Base-by-base conservation (phyloP, 1,140 invertebrate species). In the Cotesia chilonis region DNA sequence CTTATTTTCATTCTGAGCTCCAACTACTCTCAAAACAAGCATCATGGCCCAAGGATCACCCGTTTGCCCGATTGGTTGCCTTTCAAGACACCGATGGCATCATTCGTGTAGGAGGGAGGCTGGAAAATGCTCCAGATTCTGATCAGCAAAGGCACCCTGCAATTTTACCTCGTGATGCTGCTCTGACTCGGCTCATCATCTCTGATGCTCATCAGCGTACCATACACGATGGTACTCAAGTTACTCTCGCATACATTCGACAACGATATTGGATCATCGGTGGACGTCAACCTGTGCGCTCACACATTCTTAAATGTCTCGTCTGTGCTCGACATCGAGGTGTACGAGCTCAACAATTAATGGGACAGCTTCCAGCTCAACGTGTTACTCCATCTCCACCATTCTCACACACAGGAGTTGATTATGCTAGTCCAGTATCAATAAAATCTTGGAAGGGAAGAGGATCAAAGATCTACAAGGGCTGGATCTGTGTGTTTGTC, bases 221-320 rank as follows among this genome's bases (percentile, higher is more conserved):
- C 52, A 37, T 79, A 4, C 79, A 83, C 71, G 75, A 74, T 2
- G 77, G 81, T 4, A 66, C 76, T n/a, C 69, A 76, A 61, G 37
- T 72, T n/a, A 60, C 54, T 2, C 36, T 57, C 14, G 64, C 68
- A 70, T 28, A 28, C 2, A 28, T 28, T 28, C 20, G 20, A 28
- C 20, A 28, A 51, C n/a, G 47, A 20, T 70, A 61, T 12, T 83
- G 79, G 80, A 80, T 81, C n/a, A 55, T 76, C 7, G 68, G 68
- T n/a, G 73, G 74, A 7, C 68, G 74, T 61, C 7, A 71, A 12
- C 38, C 72, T 38, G 75, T 80, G 7, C 77, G 73, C 28, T 73
- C 76, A 38, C 64, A 77, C 20, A 65, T 80, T 28, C 28, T 75
- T 4, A 71, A 73, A 3, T 74, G 74, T 63, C 51, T 75, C 9